A percentile compares a stretch with the other conserved stretches of the same genome.
phyloP scores from a whole-genome alignment of 2,113 vertebrate genomes.

The Nothobranchius furzeri region DNA sequence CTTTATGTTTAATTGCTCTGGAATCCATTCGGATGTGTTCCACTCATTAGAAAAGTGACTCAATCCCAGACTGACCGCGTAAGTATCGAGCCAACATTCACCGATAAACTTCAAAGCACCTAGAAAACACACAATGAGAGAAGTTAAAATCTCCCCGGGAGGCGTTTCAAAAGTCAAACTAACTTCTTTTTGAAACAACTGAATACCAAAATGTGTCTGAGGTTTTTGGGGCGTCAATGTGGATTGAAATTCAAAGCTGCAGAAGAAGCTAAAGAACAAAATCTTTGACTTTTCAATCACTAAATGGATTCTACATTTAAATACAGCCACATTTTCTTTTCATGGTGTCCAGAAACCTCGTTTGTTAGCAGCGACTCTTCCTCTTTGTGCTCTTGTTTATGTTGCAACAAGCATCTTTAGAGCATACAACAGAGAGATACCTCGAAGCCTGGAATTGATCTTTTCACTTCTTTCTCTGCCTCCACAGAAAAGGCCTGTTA shows the following conservation, averaged over 20 bases:
- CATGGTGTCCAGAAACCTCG: neutral
- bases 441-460: conserved; percentile 27
- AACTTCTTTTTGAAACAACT: conserved; percentile 24
- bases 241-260: neutral
- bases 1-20: conserved; percentile 59
- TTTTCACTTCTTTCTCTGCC: conserved; percentile 19
- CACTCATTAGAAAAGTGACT: conserved; percentile 11
- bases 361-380: neutral
- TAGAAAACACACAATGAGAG: neutral
- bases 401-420: neutral
- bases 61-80: conserved; percentile 49
- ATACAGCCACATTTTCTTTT: neutral
- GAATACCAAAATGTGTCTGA: conserved; percentile 14
- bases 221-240: neutral
- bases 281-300: neutral
- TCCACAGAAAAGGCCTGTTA: conserved; percentile 33
- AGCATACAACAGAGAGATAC: conserved; percentile 8
- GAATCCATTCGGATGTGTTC: conserved; percentile 46
- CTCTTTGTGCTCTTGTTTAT: conserved; percentile 11
- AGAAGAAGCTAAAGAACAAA: neutral
- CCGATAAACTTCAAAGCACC: conserved; percentile 41
- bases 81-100: conserved; percentile 39
- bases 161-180: conserved; percentile 33
- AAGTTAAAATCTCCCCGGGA: conserved; percentile 14
- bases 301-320: conserved; percentile 27